These are phyloP conservation scores for Steatocranus sp. DNA, from an alignment of 2,797 vertebrate species.

Conservation along the genomic window DNA sequence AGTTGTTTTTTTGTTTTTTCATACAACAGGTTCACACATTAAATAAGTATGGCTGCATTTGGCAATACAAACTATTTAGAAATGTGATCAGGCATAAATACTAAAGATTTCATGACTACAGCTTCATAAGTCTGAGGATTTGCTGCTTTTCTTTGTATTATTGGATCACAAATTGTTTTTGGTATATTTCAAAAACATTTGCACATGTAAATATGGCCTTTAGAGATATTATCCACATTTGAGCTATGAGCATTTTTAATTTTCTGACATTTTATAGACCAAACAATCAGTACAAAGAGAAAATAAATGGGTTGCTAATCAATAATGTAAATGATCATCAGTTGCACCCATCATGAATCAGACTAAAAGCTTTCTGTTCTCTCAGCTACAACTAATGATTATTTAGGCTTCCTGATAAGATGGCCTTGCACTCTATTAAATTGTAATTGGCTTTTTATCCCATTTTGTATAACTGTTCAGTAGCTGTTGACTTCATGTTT, in stretches of 20 bases:
- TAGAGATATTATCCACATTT: not conserved
- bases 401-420: not conserved
- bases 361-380: not conserved
- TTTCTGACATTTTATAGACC: not conserved
- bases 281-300: not conserved
- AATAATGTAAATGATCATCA: not conserved
- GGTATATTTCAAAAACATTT: not conserved
- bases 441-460: not conserved
- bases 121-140: not conserved
- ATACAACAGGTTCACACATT: not conserved
- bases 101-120: not conserved
- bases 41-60: not conserved
- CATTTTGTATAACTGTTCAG: not conserved
- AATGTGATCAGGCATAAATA: not conserved
- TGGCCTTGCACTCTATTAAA: not conserved
- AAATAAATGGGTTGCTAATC: not conserved
- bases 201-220: not conserved
- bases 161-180: not conserved
- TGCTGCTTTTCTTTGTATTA: not conserved
- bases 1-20: not conserved
- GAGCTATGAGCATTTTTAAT: not conserved
- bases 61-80: not conserved
- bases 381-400: not conserved
- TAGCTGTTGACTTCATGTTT: not conserved
- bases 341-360: not conserved